Evolutionary conservation across 2,888 invertebrate species (phyloP).

Genomic region (Sphecodes monilicornis): DNA sequence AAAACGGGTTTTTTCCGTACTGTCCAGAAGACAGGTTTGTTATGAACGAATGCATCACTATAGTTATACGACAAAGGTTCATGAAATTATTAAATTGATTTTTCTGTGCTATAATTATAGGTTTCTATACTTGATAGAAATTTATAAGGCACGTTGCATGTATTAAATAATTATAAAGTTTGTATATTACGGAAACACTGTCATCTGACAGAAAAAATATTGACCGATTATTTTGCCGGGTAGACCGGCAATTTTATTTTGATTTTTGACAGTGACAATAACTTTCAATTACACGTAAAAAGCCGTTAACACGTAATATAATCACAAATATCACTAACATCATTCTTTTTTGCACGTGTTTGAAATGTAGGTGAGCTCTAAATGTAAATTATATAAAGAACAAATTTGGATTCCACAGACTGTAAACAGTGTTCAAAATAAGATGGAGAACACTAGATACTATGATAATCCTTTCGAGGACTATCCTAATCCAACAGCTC

Average conservation of each 20-base stretch:
- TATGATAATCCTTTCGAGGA: slow-evolving; percentile 86
- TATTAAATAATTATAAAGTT: background rate
- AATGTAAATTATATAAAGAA: slow-evolving; percentile 21
- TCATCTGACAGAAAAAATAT: background rate
- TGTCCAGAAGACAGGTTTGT: slow-evolving; percentile 31
- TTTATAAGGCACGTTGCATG: background rate
- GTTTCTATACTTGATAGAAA: background rate
- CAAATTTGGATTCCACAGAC: background rate
- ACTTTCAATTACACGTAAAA: background rate
- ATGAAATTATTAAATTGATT: slow-evolving; percentile 11
- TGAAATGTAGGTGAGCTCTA: slow-evolving; percentile 3
- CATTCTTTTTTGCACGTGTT: background rate
- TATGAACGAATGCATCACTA: slow-evolving; percentile 3
- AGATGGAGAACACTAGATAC: slow-evolving; percentile 61
- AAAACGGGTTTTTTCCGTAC: background rate
- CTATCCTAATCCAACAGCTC: slow-evolving; percentile 79
- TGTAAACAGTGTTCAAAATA: slow-evolving; percentile 16
- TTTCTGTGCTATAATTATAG: background rate
- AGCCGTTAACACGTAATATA: background rate
- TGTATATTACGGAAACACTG: background rate
- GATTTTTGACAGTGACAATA: background rate
- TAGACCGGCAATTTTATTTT: slow-evolving; percentile 10
- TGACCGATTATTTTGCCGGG: background rate
- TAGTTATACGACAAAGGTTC: slow-evolving; percentile 6
- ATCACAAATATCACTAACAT: background rate